These are phyloP conservation scores for Erynnis tages DNA, from an alignment of 2,888 invertebrate genomes.

Conservation along the genomic window DNA sequence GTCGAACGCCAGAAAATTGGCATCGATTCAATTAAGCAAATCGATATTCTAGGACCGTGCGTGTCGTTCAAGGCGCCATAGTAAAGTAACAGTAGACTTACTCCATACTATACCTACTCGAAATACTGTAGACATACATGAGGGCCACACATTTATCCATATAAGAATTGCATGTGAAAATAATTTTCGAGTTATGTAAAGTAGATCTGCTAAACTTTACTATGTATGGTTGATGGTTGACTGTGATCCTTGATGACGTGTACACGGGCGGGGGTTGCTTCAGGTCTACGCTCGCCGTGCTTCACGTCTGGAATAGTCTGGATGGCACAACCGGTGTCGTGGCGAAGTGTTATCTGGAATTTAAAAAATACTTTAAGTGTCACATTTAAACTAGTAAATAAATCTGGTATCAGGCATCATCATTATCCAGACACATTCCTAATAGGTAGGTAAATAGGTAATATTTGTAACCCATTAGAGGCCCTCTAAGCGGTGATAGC, in stretches of 20 bases:
- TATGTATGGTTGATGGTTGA: background rate
- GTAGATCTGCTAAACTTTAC: background rate
- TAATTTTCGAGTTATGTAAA: background rate
- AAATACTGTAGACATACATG: too few relatives aligned
- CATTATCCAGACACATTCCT: too few relatives aligned
- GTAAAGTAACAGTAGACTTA: conserved; percentile 4
- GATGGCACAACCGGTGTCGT: conserved; percentile 38
- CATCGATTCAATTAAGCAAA: conserved; percentile 47
- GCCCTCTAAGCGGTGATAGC: too few relatives aligned
- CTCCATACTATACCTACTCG: conserved; percentile 4
- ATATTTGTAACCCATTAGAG: too few relatives aligned
- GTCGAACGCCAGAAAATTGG: conserved; percentile 35
- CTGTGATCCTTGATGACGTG: conserved; percentile 1
- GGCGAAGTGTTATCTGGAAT: conserved; percentile 75
- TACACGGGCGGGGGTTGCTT: conserved; percentile 3
- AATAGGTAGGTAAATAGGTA: too few relatives aligned
- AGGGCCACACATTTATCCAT: too few relatives aligned
- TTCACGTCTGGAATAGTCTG: conserved; percentile 29
- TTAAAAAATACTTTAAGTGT: conserved; percentile 28
- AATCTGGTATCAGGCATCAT: too few relatives aligned
- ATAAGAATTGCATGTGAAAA: too few relatives aligned
- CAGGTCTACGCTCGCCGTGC: conserved; percentile 29
- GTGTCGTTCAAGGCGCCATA: conserved; percentile 6
- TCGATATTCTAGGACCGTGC: conserved; percentile 37
- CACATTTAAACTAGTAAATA: too few relatives aligned